Base-by-base conservation (phyloP, 2,888 invertebrate species). In the Epinotia brunnichana region DNA sequence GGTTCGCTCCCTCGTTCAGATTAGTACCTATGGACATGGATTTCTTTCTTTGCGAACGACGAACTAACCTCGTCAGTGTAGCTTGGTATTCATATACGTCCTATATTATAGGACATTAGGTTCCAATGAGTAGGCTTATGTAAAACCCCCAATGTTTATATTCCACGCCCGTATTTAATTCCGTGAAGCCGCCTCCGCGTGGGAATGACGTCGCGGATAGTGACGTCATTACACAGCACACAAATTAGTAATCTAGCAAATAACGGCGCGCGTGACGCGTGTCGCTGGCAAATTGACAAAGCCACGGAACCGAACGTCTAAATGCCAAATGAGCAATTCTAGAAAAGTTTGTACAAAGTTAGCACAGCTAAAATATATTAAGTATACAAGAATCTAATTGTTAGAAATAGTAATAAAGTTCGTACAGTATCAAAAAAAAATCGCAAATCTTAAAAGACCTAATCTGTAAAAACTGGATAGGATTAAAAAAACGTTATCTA, bases 171-270 rank as follows among this genome's bases (percentile, higher is more conserved):
- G 56, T 39, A 41, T 66, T 56, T 56, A 66, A 66, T 66, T 39
- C 66, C 39, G 54, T 17, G 53, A 53, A 66, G n/a, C 39, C 54
- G 64, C 54, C 54, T 54, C 56, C 7, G 48, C 17, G 59, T 15
- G 19, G 9, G 41, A 15, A 51, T 63, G 63, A 63, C 66, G 54
- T 56, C 21, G 5, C 41, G 39, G n/a, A n/a, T n/a, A n/a, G n/a
- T 66, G 66, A 56, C 66, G 66, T 56, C 54, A 41, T 66, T 4
- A 10, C 21, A 0, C 19, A 4, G 54, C 41, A 66, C 54, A 66
- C 66, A 66, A 66, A 66, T 56, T 56, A 56, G 66, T 56, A 66
- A 66, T 66, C n/a, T 56, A 56, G 66, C 66, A 56, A 66, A 56
- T 56, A 66, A 56, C 54, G 66, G 66, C 29, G n/a, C 29, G 29